Base-by-base conservation (phyloP, 1,140 invertebrate genomes). In the Drosophila micromelanica region DNA sequence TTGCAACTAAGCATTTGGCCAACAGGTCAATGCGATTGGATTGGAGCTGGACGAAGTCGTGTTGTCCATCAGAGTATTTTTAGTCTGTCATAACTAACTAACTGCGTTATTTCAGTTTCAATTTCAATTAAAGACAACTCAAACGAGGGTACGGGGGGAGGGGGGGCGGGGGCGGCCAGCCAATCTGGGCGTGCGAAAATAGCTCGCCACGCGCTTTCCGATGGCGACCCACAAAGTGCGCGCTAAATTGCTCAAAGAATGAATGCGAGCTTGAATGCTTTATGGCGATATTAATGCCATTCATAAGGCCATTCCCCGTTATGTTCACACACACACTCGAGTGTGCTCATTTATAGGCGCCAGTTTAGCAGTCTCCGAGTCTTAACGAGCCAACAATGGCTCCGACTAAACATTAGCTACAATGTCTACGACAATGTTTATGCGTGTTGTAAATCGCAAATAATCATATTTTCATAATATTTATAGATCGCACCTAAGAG, bases 21-120 rank as follows among this genome's bases (percentile, higher is more conserved):
- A 40, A 9, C 64, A 52, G 32, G 32, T 35, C 32, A 35, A 35
- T 7, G 32, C 32, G 32, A 8, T 35, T 9, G 0, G 23, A 57
- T 40, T 17, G 17, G 20, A 8, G n/a, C 45, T 51, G 15, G 17
- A 48, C 42, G 13, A 35, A 27, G 15, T 6, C 4, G 6, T 65
- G 46, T 56, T 65, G 46, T 56, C n/a, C 62, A 80, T 80, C 64
- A 61, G 63, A 5, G 45, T 78, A 81, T 87, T 86, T 86, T 86
- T 87, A 86, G 81, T 87, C 57, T 62, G 52, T 23, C 35, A 42
- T 68, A 62, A 42, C 52, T 63, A 76, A 73, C 63, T 78, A 68
- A 81, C 62, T 70, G 71, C 78, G 80, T 89, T 87, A 86, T 76
- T 78, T 75, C 73, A 63, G 65, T 78, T 75, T 76, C 73, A 76